Evolutionary conservation across 2,888 invertebrate genomes (phyloP).

Genomic region (Drosophila anomelani): DNA sequence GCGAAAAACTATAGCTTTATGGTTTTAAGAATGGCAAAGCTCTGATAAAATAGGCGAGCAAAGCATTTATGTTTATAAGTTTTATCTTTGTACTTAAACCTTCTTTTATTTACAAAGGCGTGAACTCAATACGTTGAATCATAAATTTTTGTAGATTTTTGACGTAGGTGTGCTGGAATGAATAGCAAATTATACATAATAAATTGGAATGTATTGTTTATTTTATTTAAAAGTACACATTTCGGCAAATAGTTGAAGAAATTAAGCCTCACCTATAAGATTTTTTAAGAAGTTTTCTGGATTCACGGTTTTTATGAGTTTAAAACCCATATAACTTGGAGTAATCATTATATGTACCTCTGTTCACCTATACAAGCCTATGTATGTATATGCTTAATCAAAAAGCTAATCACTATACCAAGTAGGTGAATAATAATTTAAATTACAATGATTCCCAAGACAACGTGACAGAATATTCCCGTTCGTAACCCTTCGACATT

Average conservation of each 20-base stretch:
- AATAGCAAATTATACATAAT: too few species aligned
- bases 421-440: neutral
- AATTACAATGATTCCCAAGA: conserved; percentile 9
- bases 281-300: too few species aligned
- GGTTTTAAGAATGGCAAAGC: neutral
- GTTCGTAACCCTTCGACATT: conserved; percentile 36
- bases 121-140: neutral
- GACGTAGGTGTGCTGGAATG: too few species aligned
- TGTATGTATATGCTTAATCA: neutral
- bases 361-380: neutral
- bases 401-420: neutral
- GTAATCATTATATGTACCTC: neutral
- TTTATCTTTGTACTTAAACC: neutral
- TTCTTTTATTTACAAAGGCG: neutral
- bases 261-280: too few species aligned
- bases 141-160: neutral
- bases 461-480: conserved; percentile 9
- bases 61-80: neutral
- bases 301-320: too few species aligned
- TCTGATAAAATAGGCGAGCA: too few species aligned
- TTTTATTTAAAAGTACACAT: too few species aligned
- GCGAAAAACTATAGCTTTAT: neutral
- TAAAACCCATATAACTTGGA: neutral
- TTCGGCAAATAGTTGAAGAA: too few species aligned
- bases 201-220: too few species aligned